phyloP scores from a whole-genome alignment of 1,140 invertebrate genomes.

The Papilio helenus region DNA sequence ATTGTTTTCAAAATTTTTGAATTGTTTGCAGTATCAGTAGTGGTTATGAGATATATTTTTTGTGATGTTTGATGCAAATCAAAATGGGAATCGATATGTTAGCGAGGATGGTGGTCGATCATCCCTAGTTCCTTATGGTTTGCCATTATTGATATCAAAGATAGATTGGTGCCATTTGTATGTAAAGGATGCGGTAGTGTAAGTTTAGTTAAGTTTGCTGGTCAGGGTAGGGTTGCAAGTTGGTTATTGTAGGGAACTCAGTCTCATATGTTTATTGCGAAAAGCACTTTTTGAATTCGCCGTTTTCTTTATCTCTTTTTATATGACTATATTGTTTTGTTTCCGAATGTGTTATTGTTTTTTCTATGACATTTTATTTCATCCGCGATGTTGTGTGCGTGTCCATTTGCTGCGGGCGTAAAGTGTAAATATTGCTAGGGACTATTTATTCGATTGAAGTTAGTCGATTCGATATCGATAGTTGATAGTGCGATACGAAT shows the following conservation, averaged over 20 bases:
- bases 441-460: constrained; percentile 78
- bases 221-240: constrained; percentile 81
- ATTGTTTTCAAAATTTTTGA: background rate
- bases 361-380: constrained; percentile 72
- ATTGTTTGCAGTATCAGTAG: background rate
- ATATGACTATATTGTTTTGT: constrained; percentile 63
- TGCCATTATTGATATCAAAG: constrained; percentile 83
- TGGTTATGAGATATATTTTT: background rate
- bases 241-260: constrained; percentile 74
- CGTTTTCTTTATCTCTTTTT: constrained; percentile 49
- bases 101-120: background rate
- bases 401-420: constrained; percentile 81
- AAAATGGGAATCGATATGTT: background rate
- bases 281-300: constrained; percentile 51
- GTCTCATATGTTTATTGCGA: constrained; percentile 62
- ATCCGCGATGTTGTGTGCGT: constrained; percentile 74
- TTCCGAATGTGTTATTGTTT: constrained; percentile 64
- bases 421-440: constrained; percentile 78
- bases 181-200: constrained; percentile 80
- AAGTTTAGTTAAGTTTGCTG: constrained; percentile 82
- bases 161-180: constrained; percentile 83
- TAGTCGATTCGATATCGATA: constrained; percentile 63
- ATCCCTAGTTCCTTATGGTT: constrained; percentile 68
- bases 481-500: constrained; percentile 62
- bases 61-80: background rate